Evolutionary conservation across 2,888 invertebrate genomes (phyloP), one percentile per base, ranked within the genome.

Genomic region (Labia minor): DNA sequence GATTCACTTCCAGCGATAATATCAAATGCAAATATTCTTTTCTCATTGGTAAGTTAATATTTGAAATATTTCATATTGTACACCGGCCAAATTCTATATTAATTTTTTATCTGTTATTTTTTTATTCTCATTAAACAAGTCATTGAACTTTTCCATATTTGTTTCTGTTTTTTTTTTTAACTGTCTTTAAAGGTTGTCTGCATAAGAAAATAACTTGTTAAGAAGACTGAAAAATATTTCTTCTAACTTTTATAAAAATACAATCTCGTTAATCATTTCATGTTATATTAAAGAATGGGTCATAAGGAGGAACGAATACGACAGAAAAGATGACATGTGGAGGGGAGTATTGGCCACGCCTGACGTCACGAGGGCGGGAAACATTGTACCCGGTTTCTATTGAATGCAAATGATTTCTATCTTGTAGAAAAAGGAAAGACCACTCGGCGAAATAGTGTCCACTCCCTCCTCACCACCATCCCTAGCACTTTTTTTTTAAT

Each of bases 331-430:
- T 10, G 14, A 49, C 6, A 49, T 49, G 49, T 8, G 6, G 14
- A 4, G 49, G 49, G 16, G 49, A 14, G 49, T 14, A 49, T 49
- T 49, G 49, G 49, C 49, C 49, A 49, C 49, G 49, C 49, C 49
- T 49, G 49, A 49, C 49, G 49, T 49, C 49, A 49, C 49, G 8
- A 49, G 49, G 49, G 49, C 49, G 49, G 49, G 49, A 49, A 49
- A 49, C 49, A n/a, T 14, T 49, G 49, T 14, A 14, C 16, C 49
- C 49, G 49, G 49, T 4, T 49, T 8, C 49, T 14, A 49, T 49
- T 49, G 8, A 49, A 49, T 49, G 49, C 49, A 49, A 49, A 49
- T 49, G 49, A 49, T 8, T 16, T 26, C 26, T 26, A 8, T 26
- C 26, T 26, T 8, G 8, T 6, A 8, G 26, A 8, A 26, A 3